A percentile compares a stretch with the other conserved stretches of the same genome.
Conservation (phyloP, 1,140 invertebrate genomes). For the Atta colombica region DNA sequence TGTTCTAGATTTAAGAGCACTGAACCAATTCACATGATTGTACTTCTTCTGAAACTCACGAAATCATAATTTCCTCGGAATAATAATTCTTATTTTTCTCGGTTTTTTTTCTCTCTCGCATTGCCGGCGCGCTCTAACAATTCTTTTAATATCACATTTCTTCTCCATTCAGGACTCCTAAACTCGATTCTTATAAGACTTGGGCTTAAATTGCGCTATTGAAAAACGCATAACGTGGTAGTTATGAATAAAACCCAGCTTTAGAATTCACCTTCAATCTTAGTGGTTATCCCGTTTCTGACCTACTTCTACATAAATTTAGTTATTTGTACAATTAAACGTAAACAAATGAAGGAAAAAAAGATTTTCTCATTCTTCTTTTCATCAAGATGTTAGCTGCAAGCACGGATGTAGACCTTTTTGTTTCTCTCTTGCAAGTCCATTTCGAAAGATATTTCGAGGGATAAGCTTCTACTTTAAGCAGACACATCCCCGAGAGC, state of each 20-base stretch:
- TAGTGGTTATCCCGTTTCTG: background rate
- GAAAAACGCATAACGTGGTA: conserved; percentile 37
- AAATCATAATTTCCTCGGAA: conserved; percentile 29
- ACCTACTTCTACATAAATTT: background rate
- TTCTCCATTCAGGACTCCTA: conserved; percentile 31
- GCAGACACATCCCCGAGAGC: background rate
- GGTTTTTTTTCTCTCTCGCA: background rate
- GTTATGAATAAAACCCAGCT: conserved; percentile 1
- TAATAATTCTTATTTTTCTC: conserved; percentile 8
- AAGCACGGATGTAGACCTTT: background rate
- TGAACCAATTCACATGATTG: background rate
- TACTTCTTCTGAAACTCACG: background rate
- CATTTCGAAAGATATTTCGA: background rate
- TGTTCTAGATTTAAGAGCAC: background rate
- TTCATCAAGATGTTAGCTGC: background rate
- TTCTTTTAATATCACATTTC: conserved; percentile 24
- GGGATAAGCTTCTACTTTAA: background rate
- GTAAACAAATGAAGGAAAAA: background rate
- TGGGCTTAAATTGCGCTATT: conserved; percentile 21
- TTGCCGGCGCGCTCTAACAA: background rate
- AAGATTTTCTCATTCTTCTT: background rate
- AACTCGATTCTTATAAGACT: conserved; percentile 8
- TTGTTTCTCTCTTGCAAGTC: background rate
- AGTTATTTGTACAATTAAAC: background rate
- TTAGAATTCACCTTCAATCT: background rate